phyloP scores from a whole-genome alignment of 2,797 vertebrate genomes.

The Darevskia mixta region DNA sequence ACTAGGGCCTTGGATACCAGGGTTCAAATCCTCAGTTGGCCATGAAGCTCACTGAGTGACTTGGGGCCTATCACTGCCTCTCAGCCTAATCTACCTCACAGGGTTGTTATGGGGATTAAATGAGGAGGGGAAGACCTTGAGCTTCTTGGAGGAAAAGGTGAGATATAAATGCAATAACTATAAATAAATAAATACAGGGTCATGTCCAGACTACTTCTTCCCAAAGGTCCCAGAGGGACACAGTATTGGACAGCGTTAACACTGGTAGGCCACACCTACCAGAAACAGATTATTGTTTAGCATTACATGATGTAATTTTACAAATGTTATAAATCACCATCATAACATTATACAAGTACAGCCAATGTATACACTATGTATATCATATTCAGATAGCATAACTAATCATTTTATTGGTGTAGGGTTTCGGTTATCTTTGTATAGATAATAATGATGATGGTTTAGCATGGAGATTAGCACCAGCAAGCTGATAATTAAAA shows the following conservation, averaged over 20 bases:
- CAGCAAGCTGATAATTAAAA: not conserved
- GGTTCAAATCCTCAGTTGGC: no score
- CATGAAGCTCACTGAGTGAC: no score
- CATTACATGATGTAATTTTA: not conserved
- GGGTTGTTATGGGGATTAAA: no score
- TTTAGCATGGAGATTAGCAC: not conserved
- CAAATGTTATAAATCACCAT: not conserved
- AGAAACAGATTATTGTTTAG: not conserved
- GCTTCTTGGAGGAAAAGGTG: no score
- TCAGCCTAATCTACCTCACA: no score
- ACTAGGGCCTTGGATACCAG: no score
- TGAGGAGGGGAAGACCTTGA: no score
- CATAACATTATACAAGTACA: not conserved
- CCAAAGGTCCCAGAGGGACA: no score
- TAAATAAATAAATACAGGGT: not conserved
- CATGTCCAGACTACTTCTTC: not conserved
- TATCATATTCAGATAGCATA: not conserved
- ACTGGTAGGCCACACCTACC: not conserved
- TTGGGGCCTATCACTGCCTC: no score
- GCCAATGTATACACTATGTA: not conserved
- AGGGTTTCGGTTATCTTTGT: not conserved
- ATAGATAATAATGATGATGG: not conserved
- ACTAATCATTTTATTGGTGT: not conserved
- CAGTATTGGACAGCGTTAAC: not conserved
- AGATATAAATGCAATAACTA: no score